phyloP scores from a whole-genome alignment of 2,797 vertebrate species.

The Pelobates cultripes region DNA sequence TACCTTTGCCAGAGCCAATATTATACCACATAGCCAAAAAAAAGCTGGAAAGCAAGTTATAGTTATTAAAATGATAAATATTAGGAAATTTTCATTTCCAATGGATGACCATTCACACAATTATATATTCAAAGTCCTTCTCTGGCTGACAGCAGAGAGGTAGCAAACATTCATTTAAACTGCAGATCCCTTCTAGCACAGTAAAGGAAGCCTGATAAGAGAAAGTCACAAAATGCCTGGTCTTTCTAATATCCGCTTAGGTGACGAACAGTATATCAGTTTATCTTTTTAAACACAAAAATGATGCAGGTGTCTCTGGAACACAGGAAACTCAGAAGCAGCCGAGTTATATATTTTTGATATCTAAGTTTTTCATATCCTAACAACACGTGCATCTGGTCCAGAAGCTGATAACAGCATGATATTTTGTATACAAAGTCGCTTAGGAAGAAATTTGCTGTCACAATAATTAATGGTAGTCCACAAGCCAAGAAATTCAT shows the following conservation, averaged over 20 bases:
- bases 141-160: neutral
- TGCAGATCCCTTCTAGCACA: neutral
- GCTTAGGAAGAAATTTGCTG: neutral
- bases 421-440: neutral
- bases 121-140: neutral
- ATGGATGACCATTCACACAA: neutral
- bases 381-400: neutral
- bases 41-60: too few relatives aligned
- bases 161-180: constrained; percentile 21
- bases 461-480: neutral
- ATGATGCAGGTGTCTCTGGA: constrained; percentile 11
- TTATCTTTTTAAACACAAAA: constrained; percentile 24
- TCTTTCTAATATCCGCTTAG: constrained; percentile 28
- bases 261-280: neutral
- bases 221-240: neutral
- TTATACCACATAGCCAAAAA: too few relatives aligned
- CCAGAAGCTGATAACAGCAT: neutral
- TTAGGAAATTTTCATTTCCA: too few relatives aligned
- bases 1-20: too few relatives aligned
- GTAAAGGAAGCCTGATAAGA: constrained; percentile 26
- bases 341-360: neutral
- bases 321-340: neutral
- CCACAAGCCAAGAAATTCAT: neutral
- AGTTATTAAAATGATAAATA: too few relatives aligned
- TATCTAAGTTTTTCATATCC: neutral